Percentiles rank a stretch among this genome's conserved stretches.
Conservation (phyloP, 2,797 vertebrate genomes). For the Chaunax sp. region DNA sequence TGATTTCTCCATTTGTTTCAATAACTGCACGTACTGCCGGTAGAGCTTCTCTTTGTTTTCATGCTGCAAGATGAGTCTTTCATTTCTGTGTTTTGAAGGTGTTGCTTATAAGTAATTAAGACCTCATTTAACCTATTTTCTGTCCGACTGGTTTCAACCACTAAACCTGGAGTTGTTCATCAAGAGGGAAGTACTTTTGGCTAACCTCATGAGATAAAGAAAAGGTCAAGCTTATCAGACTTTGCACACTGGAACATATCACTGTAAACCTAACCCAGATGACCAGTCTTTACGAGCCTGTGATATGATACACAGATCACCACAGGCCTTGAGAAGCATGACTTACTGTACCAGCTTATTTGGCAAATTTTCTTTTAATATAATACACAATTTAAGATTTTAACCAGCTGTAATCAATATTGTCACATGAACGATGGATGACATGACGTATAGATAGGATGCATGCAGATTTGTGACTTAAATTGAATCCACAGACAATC, state of each 20-base stretch:
- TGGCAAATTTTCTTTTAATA: conserved; percentile 1
- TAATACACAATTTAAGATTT: background rate
- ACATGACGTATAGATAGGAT: too few relatives aligned
- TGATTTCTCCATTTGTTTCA: conserved; percentile 9
- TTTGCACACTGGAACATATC: conserved; percentile 3
- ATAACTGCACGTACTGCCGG: background rate
- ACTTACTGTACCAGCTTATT: conserved; percentile 6
- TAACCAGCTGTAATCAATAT: background rate
- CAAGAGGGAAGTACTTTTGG: too few relatives aligned
- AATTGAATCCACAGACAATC: too few relatives aligned
- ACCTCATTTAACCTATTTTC: conserved; percentile 4
- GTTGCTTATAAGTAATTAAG: conserved; percentile 24
- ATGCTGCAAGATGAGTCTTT: background rate
- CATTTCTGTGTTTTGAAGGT: background rate
- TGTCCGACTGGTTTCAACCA: background rate
- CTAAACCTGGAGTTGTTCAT: conserved; percentile 19
- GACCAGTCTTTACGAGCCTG: conserved; percentile 31
- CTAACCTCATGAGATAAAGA: too few relatives aligned
- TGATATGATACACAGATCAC: conserved; percentile 26
- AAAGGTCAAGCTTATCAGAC: background rate
- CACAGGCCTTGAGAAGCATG: conserved; percentile 21
- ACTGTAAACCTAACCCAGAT: conserved; percentile 37
- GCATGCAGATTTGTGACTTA: too few relatives aligned
- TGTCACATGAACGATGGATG: background rate
- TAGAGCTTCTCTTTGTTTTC: background rate